Evolutionary conservation across 1,140 invertebrate genomes (phyloP), one percentile per base, ranked within the genome.

Genomic region (Chironomus striatipennis): DNA sequence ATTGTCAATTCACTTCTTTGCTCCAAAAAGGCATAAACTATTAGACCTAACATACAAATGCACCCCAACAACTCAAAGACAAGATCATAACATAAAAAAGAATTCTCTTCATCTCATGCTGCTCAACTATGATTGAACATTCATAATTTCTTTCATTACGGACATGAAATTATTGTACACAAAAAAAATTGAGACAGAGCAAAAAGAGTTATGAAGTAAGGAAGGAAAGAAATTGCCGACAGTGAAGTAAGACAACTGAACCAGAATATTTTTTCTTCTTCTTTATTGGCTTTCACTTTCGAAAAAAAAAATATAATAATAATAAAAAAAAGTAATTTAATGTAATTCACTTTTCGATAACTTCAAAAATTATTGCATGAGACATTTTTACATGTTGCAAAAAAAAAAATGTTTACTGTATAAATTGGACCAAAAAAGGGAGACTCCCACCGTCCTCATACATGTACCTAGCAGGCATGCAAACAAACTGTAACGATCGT

Each of bases 201-300:
- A n/a, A n/a, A 34, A 5, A 34, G 24, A 34, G 24, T 34, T 34
- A 34, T 34, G 24, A 34, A 34, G 24, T 34, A 34, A 34, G 24
- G 24, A 34, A 34, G 24, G 24, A 34, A 34, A 34, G 24, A 34
- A 34, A 34, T 57, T 57, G 47, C 47, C 47, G 47, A 57, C 47
- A 57, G 47, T n/a, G n/a, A 57, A 57, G 15, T 57, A 15, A 57
- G 47, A 57, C 47, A 57, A 57, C 47, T 57, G 47, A 57, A 57
- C 47, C 8, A 57, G 47, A 57, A 57, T 57, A 15, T 57, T n/a
- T n/a, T 57, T 1, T 57, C 24, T 34, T 34, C 24, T 34, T 34
- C 24, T 34, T 57, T 15, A 15, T 57, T 34, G 24, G 47, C 47
- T 57, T 57, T 57, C 47, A 57, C 47, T 57, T 57, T 57, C 47